Evolutionary conservation across 2,888 invertebrate genomes (phyloP).

Genomic region (Cryptocephalus moraei): DNA sequence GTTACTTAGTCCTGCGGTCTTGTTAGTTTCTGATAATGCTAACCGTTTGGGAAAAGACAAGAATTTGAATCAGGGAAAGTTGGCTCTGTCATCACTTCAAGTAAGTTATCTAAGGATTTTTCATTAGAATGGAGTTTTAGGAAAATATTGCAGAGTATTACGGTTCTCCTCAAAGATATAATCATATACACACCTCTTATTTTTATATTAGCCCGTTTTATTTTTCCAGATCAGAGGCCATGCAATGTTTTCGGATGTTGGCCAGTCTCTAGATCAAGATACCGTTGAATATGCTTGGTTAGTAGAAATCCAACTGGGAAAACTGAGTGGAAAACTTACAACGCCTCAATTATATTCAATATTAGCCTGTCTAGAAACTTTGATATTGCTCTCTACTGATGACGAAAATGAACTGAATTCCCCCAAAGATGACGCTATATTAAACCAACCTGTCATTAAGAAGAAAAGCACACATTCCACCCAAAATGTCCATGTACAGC

Average conservation of each 20-base stretch:
- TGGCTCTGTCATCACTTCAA: constrained; percentile 77
- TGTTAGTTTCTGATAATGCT: constrained; percentile 66
- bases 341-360: constrained; percentile 82
- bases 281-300: constrained; percentile 97
- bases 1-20: constrained; percentile 75
- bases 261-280: constrained; percentile 81
- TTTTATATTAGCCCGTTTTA: neutral
- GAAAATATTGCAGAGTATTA: neutral
- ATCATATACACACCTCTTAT: neutral
- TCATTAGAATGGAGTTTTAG: neutral
- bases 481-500: constrained; percentile 27
- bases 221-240: constrained; percentile 70
- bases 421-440: constrained; percentile 60
- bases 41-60: constrained; percentile 57
- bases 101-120: constrained; percentile 32
- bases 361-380: constrained; percentile 79
- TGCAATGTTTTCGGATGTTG: constrained; percentile 92
- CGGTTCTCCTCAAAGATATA: neutral
- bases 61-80: constrained; percentile 73
- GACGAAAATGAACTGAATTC: constrained; percentile 83
- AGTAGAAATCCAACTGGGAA: constrained; percentile 88
- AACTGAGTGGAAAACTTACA: constrained; percentile 83
- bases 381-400: constrained; percentile 74
- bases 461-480: constrained; percentile 25
- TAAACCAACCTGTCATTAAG: constrained; percentile 45